These are phyloP conservation scores for Vipera ursinii DNA, from an alignment of 2,797 vertebrate genomes.

Conservation along the genomic window DNA sequence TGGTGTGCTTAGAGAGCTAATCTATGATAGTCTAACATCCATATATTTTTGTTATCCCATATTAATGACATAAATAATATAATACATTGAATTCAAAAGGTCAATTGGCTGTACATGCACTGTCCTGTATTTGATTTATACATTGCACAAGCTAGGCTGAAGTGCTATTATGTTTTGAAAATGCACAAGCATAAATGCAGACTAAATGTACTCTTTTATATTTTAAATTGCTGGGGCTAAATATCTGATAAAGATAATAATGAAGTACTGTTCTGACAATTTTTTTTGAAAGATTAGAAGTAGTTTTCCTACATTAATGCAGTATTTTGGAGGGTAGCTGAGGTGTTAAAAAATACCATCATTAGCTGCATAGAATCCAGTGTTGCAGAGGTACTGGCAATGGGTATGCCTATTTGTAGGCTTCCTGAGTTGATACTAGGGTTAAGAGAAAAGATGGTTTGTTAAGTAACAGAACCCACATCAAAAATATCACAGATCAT, in stretches of 20 bases:
- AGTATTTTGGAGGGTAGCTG: constrained; percentile 7
- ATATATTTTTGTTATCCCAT: not conserved
- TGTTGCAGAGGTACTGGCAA: constrained; percentile 15
- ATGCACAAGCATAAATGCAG: not conserved
- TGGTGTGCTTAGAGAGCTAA: not conserved
- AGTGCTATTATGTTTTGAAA: not conserved
- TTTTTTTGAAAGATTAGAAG: constrained; percentile 43
- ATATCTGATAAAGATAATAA: constrained; percentile 44
- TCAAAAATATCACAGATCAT: not conserved
- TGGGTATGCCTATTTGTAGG: constrained; percentile 16
- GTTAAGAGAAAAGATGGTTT: not conserved
- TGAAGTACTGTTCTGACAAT: constrained; percentile 32
- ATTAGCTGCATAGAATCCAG: constrained; percentile 6
- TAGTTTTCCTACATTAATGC: constrained; percentile 36
- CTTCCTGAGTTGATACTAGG: not conserved
- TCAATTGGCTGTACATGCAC: constrained; percentile 7
- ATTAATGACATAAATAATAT: not conserved
- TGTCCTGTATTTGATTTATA: not conserved
- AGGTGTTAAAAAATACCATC: not conserved
- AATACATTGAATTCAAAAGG: not conserved
- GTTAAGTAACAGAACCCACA: not conserved
- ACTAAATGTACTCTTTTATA: constrained; percentile 36
- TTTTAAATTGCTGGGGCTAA: constrained; percentile 23
- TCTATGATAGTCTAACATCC: not conserved
- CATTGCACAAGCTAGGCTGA: constrained; percentile 29